A percentile compares a stretch with the other conserved stretches of the same genome.
Conservation (phyloP, 2,797 vertebrate species). For the Trichosurus vulpecula region DNA sequence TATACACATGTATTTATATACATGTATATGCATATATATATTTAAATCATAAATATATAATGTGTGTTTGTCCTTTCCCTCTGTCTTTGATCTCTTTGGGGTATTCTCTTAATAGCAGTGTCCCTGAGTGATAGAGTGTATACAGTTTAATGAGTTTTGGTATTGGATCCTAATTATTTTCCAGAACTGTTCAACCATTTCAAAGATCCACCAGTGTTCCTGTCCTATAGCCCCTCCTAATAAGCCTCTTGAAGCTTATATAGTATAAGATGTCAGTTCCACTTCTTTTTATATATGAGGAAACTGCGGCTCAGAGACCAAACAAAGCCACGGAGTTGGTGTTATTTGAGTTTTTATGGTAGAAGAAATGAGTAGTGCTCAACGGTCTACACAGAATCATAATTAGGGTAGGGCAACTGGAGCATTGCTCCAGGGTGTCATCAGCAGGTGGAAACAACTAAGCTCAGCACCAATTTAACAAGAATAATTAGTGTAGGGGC, state of each 20-base stretch:
- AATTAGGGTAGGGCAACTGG: not conserved
- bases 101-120: not conserved
- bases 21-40: too few relatives aligned
- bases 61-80: not conserved
- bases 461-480: not conserved
- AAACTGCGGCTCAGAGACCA: not conserved
- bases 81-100: not conserved
- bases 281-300: not conserved
- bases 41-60: too few relatives aligned
- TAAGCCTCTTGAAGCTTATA: not conserved
- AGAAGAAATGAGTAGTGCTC: not conserved
- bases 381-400: not conserved
- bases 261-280: not conserved
- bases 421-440: not conserved
- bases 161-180: not conserved
- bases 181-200: not conserved
- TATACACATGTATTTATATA: too few relatives aligned
- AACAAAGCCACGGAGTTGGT: not conserved
- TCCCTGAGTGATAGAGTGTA: not conserved
- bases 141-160: not conserved
- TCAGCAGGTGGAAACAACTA: not conserved
- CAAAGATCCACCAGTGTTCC: not conserved
- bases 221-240: not conserved
- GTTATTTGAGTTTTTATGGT: not conserved
- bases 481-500: not conserved